A percentile compares a stretch with the other conserved stretches of the same genome.
phyloP scores from a whole-genome alignment of 2,888 invertebrate species.

The Gastrophysa polygoni region DNA sequence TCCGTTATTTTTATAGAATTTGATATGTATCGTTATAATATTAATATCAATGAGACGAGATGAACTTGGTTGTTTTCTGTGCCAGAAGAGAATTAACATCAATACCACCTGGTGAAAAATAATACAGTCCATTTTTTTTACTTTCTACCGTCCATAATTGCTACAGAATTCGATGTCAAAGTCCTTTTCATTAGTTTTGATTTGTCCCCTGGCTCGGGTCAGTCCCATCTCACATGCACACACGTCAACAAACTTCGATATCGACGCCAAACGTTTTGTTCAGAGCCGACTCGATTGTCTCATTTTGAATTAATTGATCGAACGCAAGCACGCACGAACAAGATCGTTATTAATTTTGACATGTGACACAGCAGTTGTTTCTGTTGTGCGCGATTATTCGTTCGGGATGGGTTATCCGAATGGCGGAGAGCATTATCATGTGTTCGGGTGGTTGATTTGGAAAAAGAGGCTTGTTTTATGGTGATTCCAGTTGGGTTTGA shows the following conservation, averaged over 20 bases:
- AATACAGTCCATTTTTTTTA: too few species aligned
- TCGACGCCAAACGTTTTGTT: slow-evolving; percentile 1
- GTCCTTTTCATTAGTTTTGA: neutral
- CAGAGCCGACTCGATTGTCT: slow-evolving; percentile 26
- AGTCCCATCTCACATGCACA: neutral
- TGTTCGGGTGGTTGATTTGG: slow-evolving; percentile 5
- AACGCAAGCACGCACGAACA: slow-evolving; percentile 31
- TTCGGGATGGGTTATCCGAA: neutral
- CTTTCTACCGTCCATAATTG: neutral
- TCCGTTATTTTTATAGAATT: too few species aligned
- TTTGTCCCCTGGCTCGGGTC: neutral
- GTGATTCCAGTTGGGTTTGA: slow-evolving; percentile 1
- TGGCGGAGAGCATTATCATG: slow-evolving; percentile 7
- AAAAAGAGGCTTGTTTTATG: neutral
- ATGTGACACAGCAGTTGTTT: slow-evolving; percentile 38
- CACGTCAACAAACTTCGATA: slow-evolving; percentile 2
- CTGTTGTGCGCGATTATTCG: neutral
- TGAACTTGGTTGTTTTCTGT: too few species aligned
- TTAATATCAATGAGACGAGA: too few species aligned
- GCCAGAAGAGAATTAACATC: too few species aligned
- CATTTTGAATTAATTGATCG: slow-evolving; percentile 37
- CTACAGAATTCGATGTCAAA: slow-evolving; percentile 16
- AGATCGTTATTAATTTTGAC: slow-evolving; percentile 35
- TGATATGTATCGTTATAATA: too few species aligned
- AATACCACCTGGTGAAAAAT: too few species aligned